These are phyloP conservation scores for Acanthurus tractus DNA, from an alignment of 2,797 vertebrate genomes.

Conservation along the genomic window DNA sequence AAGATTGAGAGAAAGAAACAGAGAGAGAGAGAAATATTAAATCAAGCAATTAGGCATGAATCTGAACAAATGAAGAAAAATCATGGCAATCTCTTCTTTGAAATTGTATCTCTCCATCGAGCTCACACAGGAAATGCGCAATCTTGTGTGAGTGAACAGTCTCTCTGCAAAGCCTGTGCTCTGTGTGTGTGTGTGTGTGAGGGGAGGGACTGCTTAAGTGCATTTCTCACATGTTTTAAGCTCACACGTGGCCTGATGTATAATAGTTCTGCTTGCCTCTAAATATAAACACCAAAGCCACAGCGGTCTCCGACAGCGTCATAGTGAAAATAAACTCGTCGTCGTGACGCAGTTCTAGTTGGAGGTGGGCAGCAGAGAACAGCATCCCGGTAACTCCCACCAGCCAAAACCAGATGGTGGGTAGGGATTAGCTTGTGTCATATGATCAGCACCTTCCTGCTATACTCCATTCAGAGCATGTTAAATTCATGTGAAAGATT, in stretches of 20 bases:
- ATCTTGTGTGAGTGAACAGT: slow-evolving; percentile 30
- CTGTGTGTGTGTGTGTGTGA: not conserved
- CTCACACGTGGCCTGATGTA: slow-evolving; percentile 75
- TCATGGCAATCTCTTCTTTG: slow-evolving; percentile 25
- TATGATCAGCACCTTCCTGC: slow-evolving; percentile 77
- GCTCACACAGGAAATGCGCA: slow-evolving; percentile 64
- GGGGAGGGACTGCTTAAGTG: slow-evolving; percentile 41
- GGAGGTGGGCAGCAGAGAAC: slow-evolving; percentile 47
- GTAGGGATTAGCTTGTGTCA: slow-evolving; percentile 80
- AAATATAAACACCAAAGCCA: slow-evolving; percentile 82
- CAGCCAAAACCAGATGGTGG: slow-evolving; percentile 81
- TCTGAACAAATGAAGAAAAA: slow-evolving; percentile 34
- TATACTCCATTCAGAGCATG: slow-evolving; percentile 70
- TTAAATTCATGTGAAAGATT: slow-evolving; percentile 84
- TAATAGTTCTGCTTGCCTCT: slow-evolving; percentile 70
- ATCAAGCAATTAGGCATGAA: not conserved
- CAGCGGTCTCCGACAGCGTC: slow-evolving; percentile 61
- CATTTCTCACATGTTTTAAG: slow-evolving; percentile 81
- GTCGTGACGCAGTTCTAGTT: slow-evolving; percentile 68
- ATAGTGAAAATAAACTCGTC: slow-evolving; percentile 69
- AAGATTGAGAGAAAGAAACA: not conserved
- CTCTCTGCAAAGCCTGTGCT: slow-evolving; percentile 27
- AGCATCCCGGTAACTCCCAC: slow-evolving; percentile 63
- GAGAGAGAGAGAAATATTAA: slow-evolving; percentile 21
- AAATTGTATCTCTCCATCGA: slow-evolving; percentile 55